A percentile compares a stretch with the other conserved stretches of the same genome.
These are phyloP conservation scores for Callaeas wilsoni DNA, from an alignment of 2,113 vertebrate genomes.

Conservation along the genomic window DNA sequence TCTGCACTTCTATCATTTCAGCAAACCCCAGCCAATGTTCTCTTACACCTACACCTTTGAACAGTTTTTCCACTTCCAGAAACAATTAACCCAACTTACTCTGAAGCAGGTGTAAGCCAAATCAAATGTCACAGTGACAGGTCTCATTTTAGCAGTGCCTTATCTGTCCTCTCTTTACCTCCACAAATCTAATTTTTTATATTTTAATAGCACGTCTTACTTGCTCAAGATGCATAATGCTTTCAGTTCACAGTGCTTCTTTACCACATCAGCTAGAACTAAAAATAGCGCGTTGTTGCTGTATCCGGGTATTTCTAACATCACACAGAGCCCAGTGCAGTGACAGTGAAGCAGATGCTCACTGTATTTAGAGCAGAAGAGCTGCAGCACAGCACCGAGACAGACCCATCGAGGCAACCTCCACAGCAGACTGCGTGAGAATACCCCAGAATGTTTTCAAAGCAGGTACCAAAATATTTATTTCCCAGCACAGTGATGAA, in stretches of 20 bases:
- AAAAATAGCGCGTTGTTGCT: not conserved
- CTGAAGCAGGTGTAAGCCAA: not conserved
- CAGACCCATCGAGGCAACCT: not conserved
- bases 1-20: not conserved
- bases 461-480: not conserved
- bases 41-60: not conserved
- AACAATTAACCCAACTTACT: not conserved
- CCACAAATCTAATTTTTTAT: not conserved
- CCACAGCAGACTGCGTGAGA: accelerated
- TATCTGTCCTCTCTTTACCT: not conserved
- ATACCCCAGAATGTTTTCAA: not conserved
- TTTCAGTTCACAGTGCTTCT: not conserved
- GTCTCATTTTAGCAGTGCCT: not conserved
- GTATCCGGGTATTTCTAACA: not conserved
- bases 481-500: not conserved
- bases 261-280: not conserved
- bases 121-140: not conserved
- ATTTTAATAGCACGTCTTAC: not conserved
- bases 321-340: not conserved
- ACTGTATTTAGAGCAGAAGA: not conserved
- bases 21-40: not conserved
- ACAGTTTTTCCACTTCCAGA: not conserved
- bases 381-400: not conserved
- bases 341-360: not conserved
- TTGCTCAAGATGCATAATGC: not conserved